Evolutionary conservation across 2,888 invertebrate species (phyloP), one percentile per base, ranked within the genome.

Genomic region (Odiellus spinosus): DNA sequence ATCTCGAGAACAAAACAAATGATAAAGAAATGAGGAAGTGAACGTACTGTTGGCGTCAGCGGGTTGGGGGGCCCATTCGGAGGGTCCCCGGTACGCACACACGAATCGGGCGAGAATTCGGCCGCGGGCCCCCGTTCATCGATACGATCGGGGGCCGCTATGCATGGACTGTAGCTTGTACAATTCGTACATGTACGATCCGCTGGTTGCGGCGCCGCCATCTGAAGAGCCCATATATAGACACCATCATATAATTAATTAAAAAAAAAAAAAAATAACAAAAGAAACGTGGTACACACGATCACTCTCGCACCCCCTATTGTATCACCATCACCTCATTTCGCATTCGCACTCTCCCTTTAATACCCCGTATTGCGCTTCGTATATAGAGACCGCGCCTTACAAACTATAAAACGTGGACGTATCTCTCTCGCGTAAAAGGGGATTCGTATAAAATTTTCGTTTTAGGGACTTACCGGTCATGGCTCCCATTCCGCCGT

Each of bases 401-500:
- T 17, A 8, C 14, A 36, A 36, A 34, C 1, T 11, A 34, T 12
- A 34, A 26, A 36, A 36, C 14, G 14, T 8, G 17, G 6, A 12
- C 14, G 14, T 36, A 36, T 12, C 14, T 26, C 26, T 26, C 4
- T 6, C 26, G 26, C n/a, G n/a, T n/a, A n/a, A n/a, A n/a, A n/a
- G n/a, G n/a, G n/a, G n/a, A n/a, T n/a, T n/a, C 33, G 12, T 3
- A 33, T 42, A 33, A 2, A 18, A 14, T 21, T 17, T 17, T 14
- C 38, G n/a, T 18, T n/a, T 4, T 11, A 40, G 15, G 17, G 11
- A 2, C 45, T 52, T 48, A 61, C 61, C 61, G 54, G 59, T 55
- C 55, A 60, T 60, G 18, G 50, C 46, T 4, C 54, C 48, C 53
- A 56, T 54, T 48, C 55, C 55, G 36, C 58, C 52, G 42, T 59